phyloP scores from a whole-genome alignment of 2,888 invertebrate species.

The Noctua janthe region DNA sequence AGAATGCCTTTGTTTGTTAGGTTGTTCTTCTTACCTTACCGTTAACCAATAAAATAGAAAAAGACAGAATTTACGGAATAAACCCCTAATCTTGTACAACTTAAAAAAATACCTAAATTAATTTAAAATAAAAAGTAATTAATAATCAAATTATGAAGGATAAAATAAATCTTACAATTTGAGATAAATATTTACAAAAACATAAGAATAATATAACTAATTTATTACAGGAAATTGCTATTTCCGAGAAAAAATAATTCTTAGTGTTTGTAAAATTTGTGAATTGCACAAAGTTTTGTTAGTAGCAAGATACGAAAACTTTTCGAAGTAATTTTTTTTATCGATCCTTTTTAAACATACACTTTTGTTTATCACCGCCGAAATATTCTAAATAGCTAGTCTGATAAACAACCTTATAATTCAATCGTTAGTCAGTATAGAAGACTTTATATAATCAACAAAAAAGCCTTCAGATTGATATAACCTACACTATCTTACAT shows the following conservation, averaged over 20 bases:
- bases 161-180: too few relatives aligned
- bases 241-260: not conserved
- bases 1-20: not conserved
- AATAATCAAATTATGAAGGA: too few relatives aligned
- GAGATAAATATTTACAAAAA: too few relatives aligned
- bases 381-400: not conserved
- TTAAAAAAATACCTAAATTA: too few relatives aligned
- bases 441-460: not conserved
- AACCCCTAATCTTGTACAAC: too few relatives aligned
- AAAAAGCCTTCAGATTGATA: not conserved
- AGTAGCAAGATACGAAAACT: not conserved
- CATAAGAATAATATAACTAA: too few relatives aligned
- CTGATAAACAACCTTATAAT: not conserved
- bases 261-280: not conserved
- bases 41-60: not conserved
- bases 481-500: slow-evolving; percentile 25
- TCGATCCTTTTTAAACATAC: too few relatives aligned
- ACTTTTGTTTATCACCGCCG: too few relatives aligned
- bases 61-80: not conserved
- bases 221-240: too few relatives aligned
- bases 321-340: not conserved
- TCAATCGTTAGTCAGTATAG: not conserved
- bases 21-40: not conserved
- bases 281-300: not conserved
- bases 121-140: too few relatives aligned